Conservation (phyloP, 2,888 invertebrate species). For the Rhyacophila evoluta region DNA sequence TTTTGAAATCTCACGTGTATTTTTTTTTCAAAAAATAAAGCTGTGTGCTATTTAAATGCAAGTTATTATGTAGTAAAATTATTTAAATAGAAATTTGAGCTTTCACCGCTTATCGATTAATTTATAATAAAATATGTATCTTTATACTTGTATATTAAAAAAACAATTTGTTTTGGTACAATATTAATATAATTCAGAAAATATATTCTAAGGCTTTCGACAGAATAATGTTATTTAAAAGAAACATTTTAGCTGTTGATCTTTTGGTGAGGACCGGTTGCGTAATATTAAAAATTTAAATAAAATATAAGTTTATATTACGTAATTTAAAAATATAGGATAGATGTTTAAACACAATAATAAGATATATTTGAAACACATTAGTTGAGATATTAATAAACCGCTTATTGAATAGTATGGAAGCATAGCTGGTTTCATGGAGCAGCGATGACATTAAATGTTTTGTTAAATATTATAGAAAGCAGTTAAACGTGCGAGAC, state of each 20-base stretch:
- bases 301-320: constrained; percentile 5
- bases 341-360: constrained; percentile 14
- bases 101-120: neutral
- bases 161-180: constrained; percentile 15
- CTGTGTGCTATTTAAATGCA: neutral
- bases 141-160: neutral
- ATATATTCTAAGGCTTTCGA: neutral
- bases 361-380: constrained; percentile 7
- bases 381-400: constrained; percentile 3
- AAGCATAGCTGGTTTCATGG: neutral
- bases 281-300: neutral
- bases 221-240: neutral
- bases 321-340: constrained; percentile 13
- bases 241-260: neutral
- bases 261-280: neutral
- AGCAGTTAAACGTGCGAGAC: neutral
- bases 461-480: neutral
- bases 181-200: neutral
- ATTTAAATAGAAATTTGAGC: neutral
- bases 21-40: neutral
- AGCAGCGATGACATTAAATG: neutral
- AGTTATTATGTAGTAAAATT: neutral
- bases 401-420: constrained; percentile 1
- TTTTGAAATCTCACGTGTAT: too few species aligned
- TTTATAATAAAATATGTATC: neutral